phyloP scores from a whole-genome alignment of 1,140 invertebrate genomes.

The Atta cephalotes region DNA sequence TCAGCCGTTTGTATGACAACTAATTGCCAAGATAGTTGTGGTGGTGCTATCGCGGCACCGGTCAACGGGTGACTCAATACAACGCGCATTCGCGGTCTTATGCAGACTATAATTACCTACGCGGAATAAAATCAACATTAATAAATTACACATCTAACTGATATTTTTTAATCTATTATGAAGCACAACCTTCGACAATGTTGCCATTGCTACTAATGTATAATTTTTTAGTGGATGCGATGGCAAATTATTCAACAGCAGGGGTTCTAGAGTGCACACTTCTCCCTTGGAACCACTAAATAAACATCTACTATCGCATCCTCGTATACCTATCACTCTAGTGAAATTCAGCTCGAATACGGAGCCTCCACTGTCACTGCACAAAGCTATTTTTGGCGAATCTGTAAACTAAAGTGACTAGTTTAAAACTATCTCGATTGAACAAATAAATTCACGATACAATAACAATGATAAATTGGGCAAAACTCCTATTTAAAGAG shows the following conservation, averaged over 20 bases:
- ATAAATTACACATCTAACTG: background rate
- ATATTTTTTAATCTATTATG: background rate
- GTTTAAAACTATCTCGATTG: background rate
- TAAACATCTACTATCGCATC: constrained; percentile 95
- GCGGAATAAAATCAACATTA: constrained; percentile 14
- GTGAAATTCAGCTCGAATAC: constrained; percentile 98
- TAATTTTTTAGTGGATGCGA: constrained; percentile 91
- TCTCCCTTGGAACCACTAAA: constrained; percentile 98
- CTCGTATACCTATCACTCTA: constrained; percentile 94
- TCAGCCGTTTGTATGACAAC: constrained; percentile 93
- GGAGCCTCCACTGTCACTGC: constrained; percentile 98
- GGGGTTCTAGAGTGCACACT: constrained; percentile 95
- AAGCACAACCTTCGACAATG: constrained; percentile 92
- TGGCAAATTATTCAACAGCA: constrained; percentile 90
- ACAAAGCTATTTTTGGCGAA: constrained; percentile 91
- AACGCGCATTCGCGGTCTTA: constrained; percentile 91
- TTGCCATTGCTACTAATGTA: constrained; percentile 96
- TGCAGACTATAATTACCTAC: constrained; percentile 94
- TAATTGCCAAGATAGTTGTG: constrained; percentile 97
- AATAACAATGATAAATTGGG: background rate
- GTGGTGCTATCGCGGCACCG: constrained; percentile 90
- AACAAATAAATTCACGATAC: background rate
- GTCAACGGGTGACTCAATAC: constrained; percentile 89
- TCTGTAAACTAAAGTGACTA: constrained; percentile 89
- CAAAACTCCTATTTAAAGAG: too few species aligned